Evolutionary conservation across 1,140 invertebrate species (phyloP), one percentile per base, ranked within the genome.

Genomic region (Drosophila setifemur): DNA sequence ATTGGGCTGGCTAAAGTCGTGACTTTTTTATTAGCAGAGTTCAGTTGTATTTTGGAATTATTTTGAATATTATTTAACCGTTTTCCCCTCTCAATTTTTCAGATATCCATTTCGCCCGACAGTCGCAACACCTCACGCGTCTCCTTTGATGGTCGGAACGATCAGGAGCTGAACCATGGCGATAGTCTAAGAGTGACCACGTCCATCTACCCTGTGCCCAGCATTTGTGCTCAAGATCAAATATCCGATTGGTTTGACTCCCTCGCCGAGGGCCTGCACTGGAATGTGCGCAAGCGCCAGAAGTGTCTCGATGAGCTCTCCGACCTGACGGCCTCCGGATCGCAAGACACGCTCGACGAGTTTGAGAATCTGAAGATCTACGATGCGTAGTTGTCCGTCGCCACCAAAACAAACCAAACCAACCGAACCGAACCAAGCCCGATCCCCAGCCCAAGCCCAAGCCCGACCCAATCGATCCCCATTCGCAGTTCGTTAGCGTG

Each of bases 181-280:
- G 97, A 98, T 93, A 98, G 97, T 89, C 91, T 99, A n/a, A 93
- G 95, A 58, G 97, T 99, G 25, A 98, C 97, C 3, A 98, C 97
- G 1, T 98, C 97, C 1, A 96, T 97, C 18, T 98, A 98, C 89
- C 97, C 97, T 3, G 96, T 99, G 39, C 98, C 98, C 6, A 98
- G 96, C 42, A 98, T 99, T 77, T 98, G 97, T 90, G 94, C 96
- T 1, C 95, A 96, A 68, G 97, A 99, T 89, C 97, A 98, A 91
- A 98, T 99, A 55, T 95, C 96, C 2, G 98, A 99, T 88, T 99
- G 97, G 98, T 99, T 99, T 90, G 97, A 97, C 85, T 97, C 97
- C 0, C 91, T 99, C 25, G 97, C 96, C 2, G 97, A 98, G 89
- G 98, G 97, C 86, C 92, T 99, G 2, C 97, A 99, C 85, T 99